Evolutionary conservation across 1,140 invertebrate species (phyloP).

Genomic region (Scaptodrosophila lebanonensis): DNA sequence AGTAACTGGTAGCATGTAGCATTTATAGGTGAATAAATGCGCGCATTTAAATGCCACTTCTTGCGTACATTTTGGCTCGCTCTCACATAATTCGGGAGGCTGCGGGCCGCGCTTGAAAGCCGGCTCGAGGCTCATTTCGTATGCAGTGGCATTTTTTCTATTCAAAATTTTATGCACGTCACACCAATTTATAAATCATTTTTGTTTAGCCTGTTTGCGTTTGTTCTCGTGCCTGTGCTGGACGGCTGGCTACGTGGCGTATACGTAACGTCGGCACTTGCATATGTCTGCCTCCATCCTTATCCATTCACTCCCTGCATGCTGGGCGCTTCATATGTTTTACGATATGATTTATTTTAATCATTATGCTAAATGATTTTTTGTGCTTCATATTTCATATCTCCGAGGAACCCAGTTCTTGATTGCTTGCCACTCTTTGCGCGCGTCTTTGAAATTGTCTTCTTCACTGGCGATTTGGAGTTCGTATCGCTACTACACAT

Average conservation of each 20-base stretch:
- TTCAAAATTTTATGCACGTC: conserved; percentile 73
- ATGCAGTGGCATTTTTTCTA: conserved; percentile 69
- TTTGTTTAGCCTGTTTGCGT: conserved; percentile 71
- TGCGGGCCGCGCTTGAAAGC: conserved; percentile 48
- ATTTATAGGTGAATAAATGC: conserved; percentile 75
- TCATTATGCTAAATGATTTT: conserved; percentile 74
- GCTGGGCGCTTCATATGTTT: conserved; percentile 11
- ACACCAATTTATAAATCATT: conserved; percentile 75
- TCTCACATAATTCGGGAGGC: conserved; percentile 40
- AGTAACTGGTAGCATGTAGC: too few species aligned
- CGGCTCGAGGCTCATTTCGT: conserved; percentile 59
- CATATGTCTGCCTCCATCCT: conserved; percentile 24
- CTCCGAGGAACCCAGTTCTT: too few species aligned
- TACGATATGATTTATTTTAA: conserved; percentile 73
- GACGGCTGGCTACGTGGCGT: conserved; percentile 59
- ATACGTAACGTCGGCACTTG: conserved; percentile 54
- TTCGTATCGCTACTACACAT: too few species aligned
- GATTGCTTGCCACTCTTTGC: too few species aligned
- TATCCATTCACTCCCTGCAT: background rate
- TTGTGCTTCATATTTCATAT: conserved; percentile 55
- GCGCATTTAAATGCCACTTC: conserved; percentile 72
- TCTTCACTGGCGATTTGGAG: too few species aligned
- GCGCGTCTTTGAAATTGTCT: too few species aligned
- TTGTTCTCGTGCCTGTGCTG: conserved; percentile 61
- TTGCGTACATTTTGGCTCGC: conserved; percentile 19